Base-by-base conservation (phyloP, 2,113 vertebrate species). In the Chaetorhynchus papuensis region DNA sequence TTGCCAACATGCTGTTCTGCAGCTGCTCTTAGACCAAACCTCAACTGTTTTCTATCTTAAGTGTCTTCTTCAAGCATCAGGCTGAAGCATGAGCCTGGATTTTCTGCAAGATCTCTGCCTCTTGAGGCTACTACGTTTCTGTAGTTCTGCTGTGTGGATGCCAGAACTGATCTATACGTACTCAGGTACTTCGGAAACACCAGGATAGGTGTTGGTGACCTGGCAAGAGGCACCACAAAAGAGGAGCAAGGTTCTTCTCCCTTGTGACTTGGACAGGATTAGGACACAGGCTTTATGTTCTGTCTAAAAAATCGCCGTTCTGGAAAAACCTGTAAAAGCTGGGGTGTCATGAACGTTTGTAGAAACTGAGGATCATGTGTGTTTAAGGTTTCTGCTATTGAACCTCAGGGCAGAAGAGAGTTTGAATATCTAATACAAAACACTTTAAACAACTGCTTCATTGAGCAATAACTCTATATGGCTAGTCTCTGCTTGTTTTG, bases 401-500 rank as follows among this genome's bases (percentile, higher is more conserved):
- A 89, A 93, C 89, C 93, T 95, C 61, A 72, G 95, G 96, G 96
- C 90, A 90, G 59, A 92, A 79, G 23, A 76, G 47, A 63, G 54
- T 89, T 96, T 95, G 83, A 93, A 66, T 94, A 92, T 95, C 94
- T 95, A 88, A 96, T 93, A 76, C 92, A 94, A 95, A 74, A 95
- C 81, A 82, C 76, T 92, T 97, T 71, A 81, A 94, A 92, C 75
- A 83, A 72, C 66, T 91, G 69, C 81, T 92, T 96, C 72, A 83
- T 64, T 93, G 87, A 92, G 87, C 92, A 87, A 60, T 80, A 94
- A 60, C 57, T 57, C 68, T 92, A 26, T 31, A 33, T 57, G 90
- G 82, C 98, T 89, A 97, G 98, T 98, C 97, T 84, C 49, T 97
- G 96, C 97, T 97, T 97, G 98, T 96, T 97, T 97, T 96, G 71